These are phyloP conservation scores for Apodemia mormo DNA, from an alignment of 2,888 invertebrate genomes.

Conservation along the genomic window DNA sequence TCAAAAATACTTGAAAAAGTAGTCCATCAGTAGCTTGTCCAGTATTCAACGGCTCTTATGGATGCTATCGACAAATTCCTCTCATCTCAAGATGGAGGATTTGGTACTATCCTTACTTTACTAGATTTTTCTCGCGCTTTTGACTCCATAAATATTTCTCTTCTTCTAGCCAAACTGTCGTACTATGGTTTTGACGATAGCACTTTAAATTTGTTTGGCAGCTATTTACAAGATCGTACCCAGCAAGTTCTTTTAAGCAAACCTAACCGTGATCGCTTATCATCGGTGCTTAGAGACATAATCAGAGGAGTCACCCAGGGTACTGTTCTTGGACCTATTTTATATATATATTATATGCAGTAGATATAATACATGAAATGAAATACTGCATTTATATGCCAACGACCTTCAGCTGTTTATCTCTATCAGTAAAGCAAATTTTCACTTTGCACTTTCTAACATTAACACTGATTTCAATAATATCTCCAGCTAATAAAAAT, in stretches of 20 bases:
- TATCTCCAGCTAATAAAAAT: not conserved
- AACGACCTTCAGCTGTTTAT: not conserved
- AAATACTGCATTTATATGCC: not conserved
- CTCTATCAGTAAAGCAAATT: not conserved
- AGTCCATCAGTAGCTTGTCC: not conserved
- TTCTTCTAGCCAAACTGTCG: not conserved
- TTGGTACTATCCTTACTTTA: not conserved
- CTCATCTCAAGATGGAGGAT: conserved; percentile 1
- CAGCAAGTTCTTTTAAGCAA: not conserved
- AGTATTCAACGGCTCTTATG: not conserved
- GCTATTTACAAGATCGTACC: not conserved
- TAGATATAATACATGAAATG: not conserved
- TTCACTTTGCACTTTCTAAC: not conserved
- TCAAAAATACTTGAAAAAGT: not conserved
- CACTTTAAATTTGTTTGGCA: not conserved
- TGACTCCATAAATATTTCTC: not conserved
- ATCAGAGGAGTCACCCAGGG: not conserved
- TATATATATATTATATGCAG: not conserved
- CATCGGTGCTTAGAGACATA: not conserved
- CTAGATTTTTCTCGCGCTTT: not conserved
- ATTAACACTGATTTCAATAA: not conserved
- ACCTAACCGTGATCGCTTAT: not conserved
- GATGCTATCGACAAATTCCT: not conserved
- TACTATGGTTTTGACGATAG: not conserved
- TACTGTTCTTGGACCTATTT: not conserved